Percentiles rank a stretch among this genome's conserved stretches.
Conservation (phyloP, 2,113 vertebrate species). For the Dolichotis patagonum region DNA sequence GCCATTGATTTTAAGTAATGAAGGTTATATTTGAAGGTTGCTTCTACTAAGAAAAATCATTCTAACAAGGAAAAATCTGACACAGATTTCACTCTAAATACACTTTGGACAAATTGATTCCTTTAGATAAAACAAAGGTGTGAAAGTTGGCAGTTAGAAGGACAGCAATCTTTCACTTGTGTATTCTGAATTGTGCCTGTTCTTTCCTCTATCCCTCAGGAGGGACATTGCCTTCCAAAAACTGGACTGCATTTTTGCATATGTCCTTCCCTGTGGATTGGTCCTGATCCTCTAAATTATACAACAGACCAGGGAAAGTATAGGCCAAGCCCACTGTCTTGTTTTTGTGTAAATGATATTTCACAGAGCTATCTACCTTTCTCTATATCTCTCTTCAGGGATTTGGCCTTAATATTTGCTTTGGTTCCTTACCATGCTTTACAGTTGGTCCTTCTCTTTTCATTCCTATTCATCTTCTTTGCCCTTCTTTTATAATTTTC, state of each 20-base stretch:
- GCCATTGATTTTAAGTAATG: constrained; percentile 54
- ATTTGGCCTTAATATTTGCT: background rate
- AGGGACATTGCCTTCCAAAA: constrained; percentile 36
- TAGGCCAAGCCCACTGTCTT: background rate
- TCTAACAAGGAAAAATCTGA: background rate
- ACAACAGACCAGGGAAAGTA: constrained; percentile 34
- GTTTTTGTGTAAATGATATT: background rate
- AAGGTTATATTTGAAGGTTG: constrained; percentile 18
- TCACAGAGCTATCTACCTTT: background rate
- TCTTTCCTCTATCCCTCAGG: background rate
- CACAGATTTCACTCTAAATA: constrained; percentile 37
- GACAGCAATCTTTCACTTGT: background rate
- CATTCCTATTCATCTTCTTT: background rate
- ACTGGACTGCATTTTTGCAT: constrained; percentile 35
- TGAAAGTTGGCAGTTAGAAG: constrained; percentile 13
- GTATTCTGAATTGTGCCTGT: background rate
- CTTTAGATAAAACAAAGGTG: constrained; percentile 37
- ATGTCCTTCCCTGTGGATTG: background rate
- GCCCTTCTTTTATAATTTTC: background rate
- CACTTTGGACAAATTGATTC: background rate
- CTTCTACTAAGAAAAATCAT: constrained; percentile 35
- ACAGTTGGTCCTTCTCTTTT: background rate
- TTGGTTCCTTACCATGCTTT: background rate
- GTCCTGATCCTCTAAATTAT: background rate
- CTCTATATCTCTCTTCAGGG: background rate